phyloP scores from a whole-genome alignment of 2,113 vertebrate genomes.

The Electrona antarctica region DNA sequence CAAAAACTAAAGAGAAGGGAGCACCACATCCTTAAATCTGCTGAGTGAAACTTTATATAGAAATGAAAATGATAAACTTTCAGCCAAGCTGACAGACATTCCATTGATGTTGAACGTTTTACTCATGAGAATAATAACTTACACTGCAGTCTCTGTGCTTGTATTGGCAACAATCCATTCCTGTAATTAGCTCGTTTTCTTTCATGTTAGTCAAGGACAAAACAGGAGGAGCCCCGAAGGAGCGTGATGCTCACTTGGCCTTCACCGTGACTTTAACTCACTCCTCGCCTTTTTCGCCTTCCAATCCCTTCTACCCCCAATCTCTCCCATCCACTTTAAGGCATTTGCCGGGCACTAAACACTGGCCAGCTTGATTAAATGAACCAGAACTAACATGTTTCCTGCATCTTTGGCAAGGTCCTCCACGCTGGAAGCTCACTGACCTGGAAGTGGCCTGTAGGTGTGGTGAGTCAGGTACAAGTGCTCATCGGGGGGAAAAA shows the following conservation, averaged over 20 bases:
- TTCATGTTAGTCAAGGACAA: constrained; percentile 52
- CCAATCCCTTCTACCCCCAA: constrained; percentile 25
- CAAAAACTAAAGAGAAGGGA: not conserved
- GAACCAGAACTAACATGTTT: constrained; percentile 65
- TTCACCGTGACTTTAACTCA: constrained; percentile 47
- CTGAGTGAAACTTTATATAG: no score
- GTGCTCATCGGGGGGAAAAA: constrained; percentile 49
- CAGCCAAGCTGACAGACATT: no score
- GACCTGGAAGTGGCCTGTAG: constrained; percentile 79
- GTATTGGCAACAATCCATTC: not conserved
- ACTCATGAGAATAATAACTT: not conserved
- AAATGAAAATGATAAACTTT: no score
- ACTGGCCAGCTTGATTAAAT: constrained; percentile 59
- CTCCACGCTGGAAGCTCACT: constrained; percentile 65
- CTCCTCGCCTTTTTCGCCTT: constrained; percentile 10
- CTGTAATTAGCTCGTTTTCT: constrained; percentile 30
- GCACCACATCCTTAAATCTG: not conserved
- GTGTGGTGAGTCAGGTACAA: constrained; percentile 80
- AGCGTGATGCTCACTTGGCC: constrained; percentile 55
- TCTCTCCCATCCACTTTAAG: constrained; percentile 1
- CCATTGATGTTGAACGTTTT: not conserved
- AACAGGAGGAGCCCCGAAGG: constrained; percentile 46
- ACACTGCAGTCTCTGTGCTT: not conserved
- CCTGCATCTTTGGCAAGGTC: constrained; percentile 77
- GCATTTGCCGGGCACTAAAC: constrained; percentile 50